Evolutionary conservation across 2,113 vertebrate genomes (phyloP).

Genomic region (Tragelaphus strepsiceros): DNA sequence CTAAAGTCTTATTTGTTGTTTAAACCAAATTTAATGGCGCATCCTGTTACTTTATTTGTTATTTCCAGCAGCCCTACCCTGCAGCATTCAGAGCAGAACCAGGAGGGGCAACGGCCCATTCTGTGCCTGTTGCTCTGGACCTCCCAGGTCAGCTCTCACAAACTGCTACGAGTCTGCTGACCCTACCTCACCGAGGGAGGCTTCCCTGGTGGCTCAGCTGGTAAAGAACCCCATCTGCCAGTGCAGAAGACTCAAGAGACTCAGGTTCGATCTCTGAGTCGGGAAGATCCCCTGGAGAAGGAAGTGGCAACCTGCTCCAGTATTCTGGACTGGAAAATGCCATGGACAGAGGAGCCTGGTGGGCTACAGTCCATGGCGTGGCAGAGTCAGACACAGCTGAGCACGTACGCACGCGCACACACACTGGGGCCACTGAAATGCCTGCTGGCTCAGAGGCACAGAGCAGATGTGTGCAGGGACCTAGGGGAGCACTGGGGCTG

Average conservation of each 20-base stretch:
- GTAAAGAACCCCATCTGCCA: neutral
- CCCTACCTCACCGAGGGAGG: neutral
- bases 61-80: no score
- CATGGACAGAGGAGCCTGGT: neutral
- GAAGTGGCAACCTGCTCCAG: neutral
- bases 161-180: neutral
- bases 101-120: neutral
- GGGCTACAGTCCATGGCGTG: neutral
- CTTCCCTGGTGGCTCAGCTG: neutral
- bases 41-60: neutral
- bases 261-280: neutral
- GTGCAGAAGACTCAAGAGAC: neutral
- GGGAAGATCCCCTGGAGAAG: neutral
- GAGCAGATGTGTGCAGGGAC: neutral
- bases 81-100: neutral
- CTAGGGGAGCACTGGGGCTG: neutral
- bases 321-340: neutral
- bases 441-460: neutral
- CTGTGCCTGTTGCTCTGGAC: neutral
- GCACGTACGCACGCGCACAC: fast-evolving
- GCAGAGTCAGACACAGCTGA: neutral
- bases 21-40: neutral
- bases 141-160: neutral
- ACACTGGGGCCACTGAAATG: neutral
- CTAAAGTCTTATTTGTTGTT: neutral